phyloP scores from a whole-genome alignment of 2,888 invertebrate genomes.

The Azorinus chamasolen region DNA sequence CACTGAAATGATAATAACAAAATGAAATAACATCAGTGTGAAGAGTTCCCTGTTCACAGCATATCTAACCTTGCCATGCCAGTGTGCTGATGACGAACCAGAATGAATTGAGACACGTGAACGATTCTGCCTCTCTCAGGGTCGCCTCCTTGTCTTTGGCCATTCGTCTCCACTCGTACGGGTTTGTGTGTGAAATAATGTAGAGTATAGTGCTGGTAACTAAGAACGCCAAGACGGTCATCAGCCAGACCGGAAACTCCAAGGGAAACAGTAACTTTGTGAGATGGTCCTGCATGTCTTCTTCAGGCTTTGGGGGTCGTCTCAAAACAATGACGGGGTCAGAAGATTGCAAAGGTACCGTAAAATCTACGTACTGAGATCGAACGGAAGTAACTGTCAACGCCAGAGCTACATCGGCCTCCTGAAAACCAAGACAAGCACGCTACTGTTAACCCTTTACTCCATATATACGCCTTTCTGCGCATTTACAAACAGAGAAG shows the following conservation, averaged over 20 bases:
- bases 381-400: constrained; percentile 71
- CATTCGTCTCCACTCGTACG: constrained; percentile 81
- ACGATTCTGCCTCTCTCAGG: constrained; percentile 78
- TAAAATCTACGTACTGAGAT: constrained; percentile 68
- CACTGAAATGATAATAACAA: too few species aligned
- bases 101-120: constrained; percentile 80
- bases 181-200: constrained; percentile 77
- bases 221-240: constrained; percentile 73
- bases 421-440: constrained; percentile 42
- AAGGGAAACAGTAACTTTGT: constrained; percentile 72
- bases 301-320: constrained; percentile 57
- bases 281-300: constrained; percentile 67
- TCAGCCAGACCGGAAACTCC: constrained; percentile 77
- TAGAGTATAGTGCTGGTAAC: constrained; percentile 76
- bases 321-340: constrained; percentile 74
- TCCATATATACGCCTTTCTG: too few species aligned
- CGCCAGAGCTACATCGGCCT: constrained; percentile 72
- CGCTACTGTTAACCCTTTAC: too few species aligned
- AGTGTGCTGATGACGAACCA: constrained; percentile 78
- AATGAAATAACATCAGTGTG: too few species aligned
- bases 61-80: constrained; percentile 78
- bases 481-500: too few species aligned
- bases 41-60: too few species aligned
- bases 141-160: constrained; percentile 76
- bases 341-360: constrained; percentile 71